Percentiles rank a stretch among this genome's conserved stretches.
Conservation (phyloP, 2,888 invertebrate genomes). For the Andrena marginata region DNA sequence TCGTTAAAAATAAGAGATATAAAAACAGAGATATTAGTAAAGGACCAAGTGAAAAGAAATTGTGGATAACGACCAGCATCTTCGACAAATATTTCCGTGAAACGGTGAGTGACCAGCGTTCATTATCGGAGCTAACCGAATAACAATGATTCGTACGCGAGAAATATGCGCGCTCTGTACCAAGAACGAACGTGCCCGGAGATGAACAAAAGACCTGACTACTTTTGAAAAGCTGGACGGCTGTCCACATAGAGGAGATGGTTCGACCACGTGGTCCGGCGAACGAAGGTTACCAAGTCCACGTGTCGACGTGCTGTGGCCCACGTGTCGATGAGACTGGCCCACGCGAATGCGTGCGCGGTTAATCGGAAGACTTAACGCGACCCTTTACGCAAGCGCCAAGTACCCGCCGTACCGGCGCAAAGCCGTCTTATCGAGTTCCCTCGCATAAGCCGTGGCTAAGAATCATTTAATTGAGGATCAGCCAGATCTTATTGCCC, state of each 20-base stretch:
- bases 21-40: neutral
- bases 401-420: conserved; percentile 49
- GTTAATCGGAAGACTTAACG: conserved; percentile 53
- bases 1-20: no score
- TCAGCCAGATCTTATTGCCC: conserved; percentile 60
- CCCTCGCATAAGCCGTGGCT: conserved; percentile 54
- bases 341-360: conserved; percentile 36
- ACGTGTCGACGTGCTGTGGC: conserved; percentile 60
- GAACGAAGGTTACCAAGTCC: conserved; percentile 61
- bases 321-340: conserved; percentile 59
- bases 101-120: neutral
- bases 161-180: conserved; percentile 2
- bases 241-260: neutral
- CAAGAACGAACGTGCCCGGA: conserved; percentile 5
- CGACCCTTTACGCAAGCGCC: conserved; percentile 66
- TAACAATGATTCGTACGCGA: conserved; percentile 6
- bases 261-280: conserved; percentile 49
- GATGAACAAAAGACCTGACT: neutral
- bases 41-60: conserved; percentile 4
- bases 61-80: neutral
- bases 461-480: conserved; percentile 72
- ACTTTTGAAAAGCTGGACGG: neutral
- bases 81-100: conserved; percentile 9
- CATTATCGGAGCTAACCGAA: conserved; percentile 25
- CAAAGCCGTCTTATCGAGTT: conserved; percentile 67